phyloP scores from a whole-genome alignment of 2,888 invertebrate genomes.

The Steromphala cineraria region DNA sequence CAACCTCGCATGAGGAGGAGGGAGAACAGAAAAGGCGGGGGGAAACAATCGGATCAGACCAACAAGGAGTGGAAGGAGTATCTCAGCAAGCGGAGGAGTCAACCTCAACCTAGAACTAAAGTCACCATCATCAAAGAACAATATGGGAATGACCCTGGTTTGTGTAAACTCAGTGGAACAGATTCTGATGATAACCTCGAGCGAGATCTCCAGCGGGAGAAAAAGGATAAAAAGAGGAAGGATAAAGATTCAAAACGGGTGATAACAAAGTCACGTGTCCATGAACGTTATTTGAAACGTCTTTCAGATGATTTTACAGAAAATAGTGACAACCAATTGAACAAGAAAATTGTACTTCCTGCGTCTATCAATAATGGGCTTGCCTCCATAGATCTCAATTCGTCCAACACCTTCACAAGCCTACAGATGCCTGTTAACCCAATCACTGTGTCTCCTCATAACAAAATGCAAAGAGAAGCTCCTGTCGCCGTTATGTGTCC shows the following conservation, averaged over 20 bases:
- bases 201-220: conserved; percentile 44
- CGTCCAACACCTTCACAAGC: conserved; percentile 53
- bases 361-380: conserved; percentile 34
- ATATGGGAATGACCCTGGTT: conserved; percentile 52
- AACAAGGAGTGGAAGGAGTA: conserved; percentile 48
- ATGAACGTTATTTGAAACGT: conserved; percentile 56
- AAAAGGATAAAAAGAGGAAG: conserved; percentile 54
- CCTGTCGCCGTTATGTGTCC: conserved; percentile 52
- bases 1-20: conserved; percentile 48
- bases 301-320: conserved; percentile 51
- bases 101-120: conserved; percentile 32
- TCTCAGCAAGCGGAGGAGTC: conserved; percentile 40
- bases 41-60: conserved; percentile 32
- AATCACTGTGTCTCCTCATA: conserved; percentile 29
- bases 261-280: conserved; percentile 49
- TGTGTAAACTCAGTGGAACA: conserved; percentile 55
- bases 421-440: conserved; percentile 24
- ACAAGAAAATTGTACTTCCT: neutral
- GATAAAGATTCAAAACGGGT: conserved; percentile 59
- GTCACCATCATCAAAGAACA: conserved; percentile 61
- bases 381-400: conserved; percentile 48
- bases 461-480: conserved; percentile 31
- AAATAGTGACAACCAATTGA: conserved; percentile 41
- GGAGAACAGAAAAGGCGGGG: conserved; percentile 43
- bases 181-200: conserved; percentile 67